Evolutionary conservation across 2,113 vertebrate species (phyloP), one percentile per base, ranked within the genome.

Genomic region (Scomber scombrus): DNA sequence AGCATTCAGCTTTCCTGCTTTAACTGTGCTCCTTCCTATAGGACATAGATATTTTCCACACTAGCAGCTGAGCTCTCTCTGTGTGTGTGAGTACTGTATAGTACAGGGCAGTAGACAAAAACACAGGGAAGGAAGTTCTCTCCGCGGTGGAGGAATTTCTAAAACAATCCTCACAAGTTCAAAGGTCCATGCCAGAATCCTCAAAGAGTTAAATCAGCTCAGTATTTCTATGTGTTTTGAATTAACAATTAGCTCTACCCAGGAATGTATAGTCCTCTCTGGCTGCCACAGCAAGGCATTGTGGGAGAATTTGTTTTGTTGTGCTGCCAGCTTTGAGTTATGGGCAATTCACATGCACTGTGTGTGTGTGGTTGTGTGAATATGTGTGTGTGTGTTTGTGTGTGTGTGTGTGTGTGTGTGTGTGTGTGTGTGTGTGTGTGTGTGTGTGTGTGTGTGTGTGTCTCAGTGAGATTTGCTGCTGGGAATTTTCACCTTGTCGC

Each of bases 211-310:
- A 34, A 7, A 34, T 7, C 43, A 73, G 45, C n/a, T 49, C 7
- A 16, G 64, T 65, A 45, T 74, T 60, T 78, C 31, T 73, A 16
- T 64, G 66, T 40, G 34, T 40, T 40, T 7, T 40, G 34, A 51
- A 70, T 56, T 64, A 60, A 23, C 49, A 86, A 71, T 74, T 61
- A 77, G 57, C 70, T 54, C 61, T 43, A 62, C n/a, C 54, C 54
- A 19, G 13, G 55, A 50, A 72, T 49, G 50, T 57, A 66, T 63
- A 29, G 46, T 14, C 18, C 23, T 71, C n/a, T 50, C 1, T 50
- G 15, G 50, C 61, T 63, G 29, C 50, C 57, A 61, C 55, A 81
- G 52, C 56, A 49, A 74, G n/a, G 14, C 75, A 57, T 58, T 73
- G 7, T 74, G 63, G 18, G 10, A 43, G n/a, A 56, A 56, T 61